Base-by-base conservation (phyloP, 2,888 invertebrate genomes). In the Calameuta idolon region DNA sequence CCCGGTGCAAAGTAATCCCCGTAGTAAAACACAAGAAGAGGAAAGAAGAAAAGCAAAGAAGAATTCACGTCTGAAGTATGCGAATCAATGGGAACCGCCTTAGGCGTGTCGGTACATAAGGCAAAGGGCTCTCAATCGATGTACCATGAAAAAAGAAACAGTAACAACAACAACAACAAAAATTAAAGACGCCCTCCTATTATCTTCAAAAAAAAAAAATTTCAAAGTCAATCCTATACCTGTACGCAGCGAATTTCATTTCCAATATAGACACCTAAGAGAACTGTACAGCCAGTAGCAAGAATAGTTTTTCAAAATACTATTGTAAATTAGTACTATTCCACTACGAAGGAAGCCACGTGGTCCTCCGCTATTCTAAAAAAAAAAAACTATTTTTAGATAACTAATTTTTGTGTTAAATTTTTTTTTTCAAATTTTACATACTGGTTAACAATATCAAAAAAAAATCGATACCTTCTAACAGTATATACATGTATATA, bases 21-120 rank as follows among this genome's bases (percentile, higher is more conserved):
- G n/a, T 31, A 15, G 34, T 75, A 79, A 80, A 78, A 75, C 74
- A 73, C 75, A 77, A 80, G 79, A 81, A 76, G 73, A 74, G 35
- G 77, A 77, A 76, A 78, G 78, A 68, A 76, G 75, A 80, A 80
- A 75, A 75, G 77, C 55, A 55, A 55, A 55, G 55, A 55, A 55
- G 55, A 55, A 55, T 55, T 55, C 55, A 55, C 55, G 55, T 55
- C 55, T 55, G 23, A 55, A 55, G 55, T 55, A 55, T 55, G 55
- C 55, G 55, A 55, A 55, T 55, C 77, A 82, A 85, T 87, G 88
- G 86, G 87, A 88, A 87, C 85, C 86, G 86, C 87, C 85, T 82
- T 85, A 83, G 85, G 88, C 87, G 88, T 87, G 85, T 83, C 85
- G 85, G 85, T 85, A 82, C 83, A 85, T 82, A 82, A 84, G 82